phyloP scores from a whole-genome alignment of 2,797 vertebrate species.

The Anabacerthia variegaticeps region DNA sequence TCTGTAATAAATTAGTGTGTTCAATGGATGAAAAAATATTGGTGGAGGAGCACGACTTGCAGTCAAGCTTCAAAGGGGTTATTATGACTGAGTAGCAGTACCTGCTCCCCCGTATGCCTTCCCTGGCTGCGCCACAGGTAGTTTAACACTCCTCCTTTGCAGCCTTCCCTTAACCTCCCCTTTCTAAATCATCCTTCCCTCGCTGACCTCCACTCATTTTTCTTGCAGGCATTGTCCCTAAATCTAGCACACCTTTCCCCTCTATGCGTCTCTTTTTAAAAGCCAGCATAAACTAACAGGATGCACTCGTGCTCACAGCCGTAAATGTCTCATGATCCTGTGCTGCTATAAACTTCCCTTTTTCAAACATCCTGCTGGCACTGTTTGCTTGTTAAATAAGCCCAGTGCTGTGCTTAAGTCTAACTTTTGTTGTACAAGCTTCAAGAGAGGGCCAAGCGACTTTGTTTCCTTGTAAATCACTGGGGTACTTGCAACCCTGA shows the following conservation, averaged over 20 bases:
- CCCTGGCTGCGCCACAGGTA: background rate
- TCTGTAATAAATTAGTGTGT: constrained; percentile 44
- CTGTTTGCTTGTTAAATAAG: constrained; percentile 64
- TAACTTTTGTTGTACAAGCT: constrained; percentile 38
- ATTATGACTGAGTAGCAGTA: constrained; percentile 39
- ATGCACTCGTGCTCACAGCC: background rate
- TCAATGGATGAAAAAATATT: constrained; percentile 56
- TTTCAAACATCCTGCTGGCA: constrained; percentile 48
- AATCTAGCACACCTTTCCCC: background rate
- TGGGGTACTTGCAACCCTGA: background rate
- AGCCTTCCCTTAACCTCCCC: background rate
- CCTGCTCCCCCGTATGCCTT: background rate
- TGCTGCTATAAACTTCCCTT: constrained; percentile 45
- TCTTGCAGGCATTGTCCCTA: background rate
- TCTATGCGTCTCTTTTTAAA: background rate
- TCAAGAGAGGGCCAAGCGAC: constrained; percentile 18
- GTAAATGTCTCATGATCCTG: background rate
- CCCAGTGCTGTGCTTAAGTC: constrained; percentile 54
- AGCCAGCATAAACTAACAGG: background rate
- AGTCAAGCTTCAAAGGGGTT: constrained; percentile 53
- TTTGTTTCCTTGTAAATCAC: constrained; percentile 47
- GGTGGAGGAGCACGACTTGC: constrained; percentile 3
- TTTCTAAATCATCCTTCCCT: background rate
- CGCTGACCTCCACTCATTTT: fast-evolving
- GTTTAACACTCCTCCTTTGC: background rate